Conservation (phyloP, 2,888 invertebrate species). For the Perizoma flavofasciatum region DNA sequence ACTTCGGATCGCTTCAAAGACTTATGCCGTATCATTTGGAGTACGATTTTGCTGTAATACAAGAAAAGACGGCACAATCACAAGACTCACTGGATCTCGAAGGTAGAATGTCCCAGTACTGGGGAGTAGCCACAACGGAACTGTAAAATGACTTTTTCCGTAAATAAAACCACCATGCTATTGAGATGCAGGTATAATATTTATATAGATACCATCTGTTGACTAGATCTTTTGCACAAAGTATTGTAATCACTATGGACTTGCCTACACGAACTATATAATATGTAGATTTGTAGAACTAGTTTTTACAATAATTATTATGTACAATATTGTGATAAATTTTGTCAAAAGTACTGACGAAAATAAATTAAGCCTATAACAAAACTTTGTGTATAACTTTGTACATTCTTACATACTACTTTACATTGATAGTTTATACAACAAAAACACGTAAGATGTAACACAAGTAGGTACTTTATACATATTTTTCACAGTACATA, state of each 20-base stretch:
- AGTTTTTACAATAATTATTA: constrained; percentile 43
- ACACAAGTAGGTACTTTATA: constrained; percentile 8
- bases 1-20: constrained; percentile 93
- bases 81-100: constrained; percentile 92
- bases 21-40: constrained; percentile 92
- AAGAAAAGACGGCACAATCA: constrained; percentile 87
- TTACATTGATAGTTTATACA: constrained; percentile 10
- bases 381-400: constrained; percentile 40
- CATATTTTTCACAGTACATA: constrained; percentile 20
- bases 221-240: constrained; percentile 83
- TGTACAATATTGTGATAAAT: constrained; percentile 70
- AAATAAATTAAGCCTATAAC: constrained; percentile 50
- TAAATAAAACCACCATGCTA: constrained; percentile 73
- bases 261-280: constrained; percentile 59
- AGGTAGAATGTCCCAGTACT: constrained; percentile 94
- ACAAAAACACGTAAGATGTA: constrained; percentile 13
- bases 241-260: constrained; percentile 74
- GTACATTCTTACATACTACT: constrained; percentile 26
- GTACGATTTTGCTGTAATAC: constrained; percentile 92
- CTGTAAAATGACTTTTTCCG: constrained; percentile 77
- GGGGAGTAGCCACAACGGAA: constrained; percentile 95
- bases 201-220: constrained; percentile 76
- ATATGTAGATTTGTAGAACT: constrained; percentile 36
- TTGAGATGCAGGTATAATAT: constrained; percentile 63
- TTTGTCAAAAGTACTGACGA: constrained; percentile 50